These are phyloP conservation scores for Euclidia mi DNA, from an alignment of 2,888 invertebrate genomes.

Conservation along the genomic window DNA sequence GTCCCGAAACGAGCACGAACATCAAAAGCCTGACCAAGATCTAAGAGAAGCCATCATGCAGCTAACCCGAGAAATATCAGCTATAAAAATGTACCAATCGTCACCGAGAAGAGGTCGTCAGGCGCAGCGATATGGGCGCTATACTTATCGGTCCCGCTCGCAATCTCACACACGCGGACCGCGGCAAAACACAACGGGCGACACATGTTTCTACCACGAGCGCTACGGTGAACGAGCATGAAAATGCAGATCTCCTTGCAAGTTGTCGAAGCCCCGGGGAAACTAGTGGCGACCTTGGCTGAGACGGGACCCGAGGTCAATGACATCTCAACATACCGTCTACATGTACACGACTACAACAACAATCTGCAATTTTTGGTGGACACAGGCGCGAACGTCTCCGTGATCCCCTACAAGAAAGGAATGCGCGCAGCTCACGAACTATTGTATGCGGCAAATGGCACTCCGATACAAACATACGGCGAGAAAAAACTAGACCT, in stretches of 20 bases:
- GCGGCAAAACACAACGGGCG: background rate
- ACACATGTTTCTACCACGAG: background rate
- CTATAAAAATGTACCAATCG: background rate
- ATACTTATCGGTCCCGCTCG: too few species aligned
- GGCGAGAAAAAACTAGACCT: background rate
- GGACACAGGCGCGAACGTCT: background rate
- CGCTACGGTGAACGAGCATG: background rate
- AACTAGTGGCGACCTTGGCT: constrained; percentile 3
- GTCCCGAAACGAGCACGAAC: background rate
- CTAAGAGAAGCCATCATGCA: background rate
- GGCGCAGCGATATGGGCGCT: too few species aligned
- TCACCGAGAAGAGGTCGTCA: background rate
- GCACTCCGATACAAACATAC: too few species aligned
- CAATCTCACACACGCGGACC: background rate
- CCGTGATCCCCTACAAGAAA: background rate
- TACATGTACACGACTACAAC: constrained; percentile 1
- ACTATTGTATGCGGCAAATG: too few species aligned
- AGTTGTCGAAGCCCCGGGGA: background rate
- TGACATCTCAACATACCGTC: background rate
- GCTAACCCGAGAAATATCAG: background rate
- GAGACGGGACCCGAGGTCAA: constrained; percentile 3
- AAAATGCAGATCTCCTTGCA: constrained; percentile 2
- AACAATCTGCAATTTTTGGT: background rate
- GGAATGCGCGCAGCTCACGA: background rate
- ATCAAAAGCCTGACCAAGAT: background rate